phyloP scores from a whole-genome alignment of 2,113 vertebrate genomes.

The Heloderma charlesbogerti region DNA sequence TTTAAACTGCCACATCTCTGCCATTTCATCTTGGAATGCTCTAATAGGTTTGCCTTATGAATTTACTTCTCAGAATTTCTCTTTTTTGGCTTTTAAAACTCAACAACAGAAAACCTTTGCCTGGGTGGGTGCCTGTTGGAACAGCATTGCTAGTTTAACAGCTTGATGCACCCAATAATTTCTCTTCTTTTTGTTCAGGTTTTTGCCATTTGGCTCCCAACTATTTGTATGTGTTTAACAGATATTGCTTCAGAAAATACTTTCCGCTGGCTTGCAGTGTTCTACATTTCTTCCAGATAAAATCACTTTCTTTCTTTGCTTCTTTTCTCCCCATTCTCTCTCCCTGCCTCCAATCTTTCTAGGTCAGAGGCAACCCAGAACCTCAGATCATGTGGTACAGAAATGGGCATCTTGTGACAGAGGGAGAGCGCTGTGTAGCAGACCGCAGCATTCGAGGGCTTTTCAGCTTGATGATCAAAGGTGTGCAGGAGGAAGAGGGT shows the following conservation, averaged over 20 bases:
- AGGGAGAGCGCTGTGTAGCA: constrained; percentile 76
- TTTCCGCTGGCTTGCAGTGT: constrained; percentile 63
- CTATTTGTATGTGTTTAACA: constrained; percentile 63
- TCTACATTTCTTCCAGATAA: constrained; percentile 65
- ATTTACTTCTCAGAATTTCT: constrained; percentile 13
- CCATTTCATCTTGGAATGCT: neutral
- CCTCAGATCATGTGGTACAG: constrained; percentile 90
- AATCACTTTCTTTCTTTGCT: constrained; percentile 51
- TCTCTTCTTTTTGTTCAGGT: constrained; percentile 42
- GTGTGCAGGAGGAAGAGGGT: constrained; percentile 79
- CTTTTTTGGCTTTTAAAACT: neutral
- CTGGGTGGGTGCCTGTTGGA: constrained; percentile 12
- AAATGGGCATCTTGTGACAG: constrained; percentile 81
- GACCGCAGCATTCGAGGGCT: constrained; percentile 80
- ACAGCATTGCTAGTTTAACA: constrained; percentile 48
- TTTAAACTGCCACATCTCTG: neutral
- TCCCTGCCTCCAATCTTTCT: constrained; percentile 43
- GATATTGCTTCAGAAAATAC: constrained; percentile 55
- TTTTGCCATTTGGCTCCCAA: constrained; percentile 66
- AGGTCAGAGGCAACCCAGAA: constrained; percentile 91
- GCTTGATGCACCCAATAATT: constrained; percentile 39
- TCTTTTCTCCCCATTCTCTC: constrained; percentile 12
- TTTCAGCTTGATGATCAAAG: constrained; percentile 86
- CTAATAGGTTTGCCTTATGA: neutral
- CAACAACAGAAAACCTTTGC: neutral